Evolutionary conservation across 1,140 invertebrate species (phyloP), one percentile per base, ranked within the genome.

Genomic region (Drosophila persimilis): DNA sequence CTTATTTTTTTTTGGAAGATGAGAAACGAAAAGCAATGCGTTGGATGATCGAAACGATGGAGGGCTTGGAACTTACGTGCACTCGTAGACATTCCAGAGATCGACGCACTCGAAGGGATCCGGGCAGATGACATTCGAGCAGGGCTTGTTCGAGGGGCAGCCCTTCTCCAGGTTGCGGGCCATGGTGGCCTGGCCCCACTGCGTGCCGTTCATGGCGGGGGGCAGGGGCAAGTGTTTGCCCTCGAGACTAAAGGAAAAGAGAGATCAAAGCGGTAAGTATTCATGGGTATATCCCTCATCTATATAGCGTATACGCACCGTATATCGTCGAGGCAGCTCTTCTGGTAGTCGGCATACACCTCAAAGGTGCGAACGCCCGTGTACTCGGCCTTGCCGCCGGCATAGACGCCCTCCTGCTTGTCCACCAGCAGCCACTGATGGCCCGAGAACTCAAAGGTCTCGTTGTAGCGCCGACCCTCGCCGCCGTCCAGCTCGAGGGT

Each of bases 11-110:
- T 75, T 72, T 65, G 48, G 22, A 53, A 57, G 59, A 71, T 79
- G 71, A 62, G 60, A 59, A 81, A 89, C 62, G 59, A 89, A 86
- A 86, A 67, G 85, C 77, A 73, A 77, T 64, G 75, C 56, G 54
- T 62, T 41, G n/a, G 15, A 69, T 43, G 52, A 44, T 20, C 54
- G 1, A 55, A 53, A 31, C 44, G 43, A 17, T 6, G 9, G 2
- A 15, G 6, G 6, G 26, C 4, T 2, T 8, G 89, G 89, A 86
- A 95, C 96, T 95, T 93, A 99, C 98, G 97, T 98, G 97, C 98
- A 99, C 86, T 99, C 98, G 83, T 97, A 97, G 92, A 97, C 95
- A 92, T 97, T 97, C 98, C 98, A 99, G 0, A 99, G 94, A 92
- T 99, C 98, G 31, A 98, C 96, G 92, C 98, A 99, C 74, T 97